Percentiles rank a stretch among this genome's conserved stretches.
phyloP scores from a whole-genome alignment of 1,140 invertebrate species.

The Pomacea maculata region DNA sequence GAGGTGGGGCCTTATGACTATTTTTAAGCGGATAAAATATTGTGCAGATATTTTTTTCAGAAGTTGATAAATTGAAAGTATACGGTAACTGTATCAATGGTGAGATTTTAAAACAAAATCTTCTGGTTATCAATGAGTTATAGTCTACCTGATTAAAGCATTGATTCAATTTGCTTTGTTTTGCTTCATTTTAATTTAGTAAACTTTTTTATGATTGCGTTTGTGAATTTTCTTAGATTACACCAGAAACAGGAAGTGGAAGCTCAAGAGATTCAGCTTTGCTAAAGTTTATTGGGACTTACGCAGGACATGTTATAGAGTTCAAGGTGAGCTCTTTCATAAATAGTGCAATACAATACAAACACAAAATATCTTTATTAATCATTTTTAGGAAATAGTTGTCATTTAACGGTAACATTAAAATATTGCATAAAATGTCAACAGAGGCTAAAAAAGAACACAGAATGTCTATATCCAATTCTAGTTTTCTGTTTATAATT shows the following conservation, averaged over 20 bases:
- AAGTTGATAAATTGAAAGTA: no score
- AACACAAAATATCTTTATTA: no score
- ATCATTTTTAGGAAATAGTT: not conserved
- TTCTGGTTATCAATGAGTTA: no score
- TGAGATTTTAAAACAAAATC: no score
- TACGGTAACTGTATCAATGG: no score
- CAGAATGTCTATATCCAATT: no score
- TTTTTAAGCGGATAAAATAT: not conserved
- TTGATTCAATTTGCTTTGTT: not conserved
- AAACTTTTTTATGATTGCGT: not conserved
- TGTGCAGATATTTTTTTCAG: not conserved
- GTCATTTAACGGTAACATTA: not conserved
- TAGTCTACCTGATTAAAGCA: not conserved
- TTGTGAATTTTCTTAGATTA: constrained; percentile 54
- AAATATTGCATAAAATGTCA: no score
- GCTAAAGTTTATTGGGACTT: constrained; percentile 70
- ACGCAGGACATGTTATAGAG: constrained; percentile 73
- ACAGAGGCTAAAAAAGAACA: no score
- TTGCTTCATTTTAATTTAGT: not conserved
- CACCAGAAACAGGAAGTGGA: constrained; percentile 24
- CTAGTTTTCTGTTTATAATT: no score
- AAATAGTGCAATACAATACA: no score
- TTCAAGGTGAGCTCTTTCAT: constrained; percentile 68
- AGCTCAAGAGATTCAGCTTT: constrained; percentile 36
- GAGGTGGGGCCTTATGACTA: constrained; percentile 59